A percentile compares a stretch with the other conserved stretches of the same genome.
Evolutionary conservation across 2,797 vertebrate genomes (phyloP).

Genomic region (Falco concolor): DNA sequence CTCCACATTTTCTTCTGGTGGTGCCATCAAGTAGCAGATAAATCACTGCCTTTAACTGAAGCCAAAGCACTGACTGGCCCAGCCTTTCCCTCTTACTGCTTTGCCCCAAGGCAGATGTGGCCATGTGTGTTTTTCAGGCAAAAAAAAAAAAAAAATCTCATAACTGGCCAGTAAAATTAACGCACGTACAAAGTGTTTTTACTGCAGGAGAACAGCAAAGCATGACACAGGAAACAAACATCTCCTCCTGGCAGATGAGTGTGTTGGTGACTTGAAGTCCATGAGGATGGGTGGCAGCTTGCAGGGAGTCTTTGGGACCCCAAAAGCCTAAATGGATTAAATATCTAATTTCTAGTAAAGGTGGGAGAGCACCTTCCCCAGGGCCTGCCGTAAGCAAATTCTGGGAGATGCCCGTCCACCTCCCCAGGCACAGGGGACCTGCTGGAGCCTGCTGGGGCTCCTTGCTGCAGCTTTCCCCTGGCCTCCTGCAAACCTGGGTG

Average conservation of each 20-base stretch:
- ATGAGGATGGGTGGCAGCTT: background rate
- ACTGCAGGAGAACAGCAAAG: background rate
- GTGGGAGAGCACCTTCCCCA: background rate
- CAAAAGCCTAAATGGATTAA: background rate
- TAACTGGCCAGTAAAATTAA: background rate
- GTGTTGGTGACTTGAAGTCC: background rate
- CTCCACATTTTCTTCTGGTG: background rate
- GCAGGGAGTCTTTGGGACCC: background rate
- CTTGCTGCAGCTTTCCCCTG: background rate
- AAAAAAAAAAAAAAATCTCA: background rate
- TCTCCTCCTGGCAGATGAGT: background rate
- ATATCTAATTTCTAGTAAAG: background rate
- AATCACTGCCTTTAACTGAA: background rate
- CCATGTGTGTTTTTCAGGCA: background rate
- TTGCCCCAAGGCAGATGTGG: background rate
- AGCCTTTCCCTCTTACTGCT: background rate
- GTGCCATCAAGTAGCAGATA: background rate
- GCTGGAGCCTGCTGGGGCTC: background rate
- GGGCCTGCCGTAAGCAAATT: background rate
- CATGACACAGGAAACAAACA: background rate
- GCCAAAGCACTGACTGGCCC: background rate
- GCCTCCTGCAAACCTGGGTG: background rate
- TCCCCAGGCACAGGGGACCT: fast-evolving
- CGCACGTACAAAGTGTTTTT: background rate
- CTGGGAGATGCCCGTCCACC: background rate